Conservation (phyloP, 2,797 vertebrate genomes). For the Crenuchus spilurus region DNA sequence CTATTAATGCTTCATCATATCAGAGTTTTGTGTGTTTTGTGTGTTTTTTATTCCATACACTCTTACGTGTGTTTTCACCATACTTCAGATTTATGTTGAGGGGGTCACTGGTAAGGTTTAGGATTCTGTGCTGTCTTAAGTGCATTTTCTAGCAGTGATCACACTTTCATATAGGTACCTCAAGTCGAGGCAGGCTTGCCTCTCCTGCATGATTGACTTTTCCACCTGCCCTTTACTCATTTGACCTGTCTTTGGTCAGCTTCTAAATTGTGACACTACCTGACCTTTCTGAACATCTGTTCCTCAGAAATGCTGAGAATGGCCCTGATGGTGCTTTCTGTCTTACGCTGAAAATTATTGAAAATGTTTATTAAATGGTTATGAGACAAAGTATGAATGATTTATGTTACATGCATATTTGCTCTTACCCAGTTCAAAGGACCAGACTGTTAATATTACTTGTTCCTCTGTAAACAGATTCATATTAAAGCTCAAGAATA, state of each 20-base stretch:
- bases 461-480: slow-evolving; percentile 2
- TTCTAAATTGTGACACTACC: slow-evolving; percentile 17
- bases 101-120: slow-evolving; percentile 24
- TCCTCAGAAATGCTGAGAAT: slow-evolving; percentile 45
- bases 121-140: slow-evolving; percentile 26
- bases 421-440: not conserved
- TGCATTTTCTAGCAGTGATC: slow-evolving; percentile 1
- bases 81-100: slow-evolving; percentile 20
- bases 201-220: slow-evolving; percentile 22
- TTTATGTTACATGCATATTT: slow-evolving; percentile 18
- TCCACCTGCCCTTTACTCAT: slow-evolving; percentile 33
- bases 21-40: not conserved
- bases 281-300: slow-evolving; percentile 48
- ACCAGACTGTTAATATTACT: slow-evolving; percentile 31
- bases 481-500: not conserved
- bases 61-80: not conserved
- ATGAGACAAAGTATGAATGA: slow-evolving; percentile 1
- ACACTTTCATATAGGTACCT: slow-evolving; percentile 23
- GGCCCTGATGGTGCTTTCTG: not conserved
- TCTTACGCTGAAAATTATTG: slow-evolving; percentile 21
- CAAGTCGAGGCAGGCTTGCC: slow-evolving; percentile 47
- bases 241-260: slow-evolving; percentile 45
- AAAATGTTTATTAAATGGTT: slow-evolving; percentile 13
- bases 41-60: too few species aligned
- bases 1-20: too few species aligned